Evolutionary conservation across 2,797 vertebrate species (phyloP).

Genomic region (Melanotaenia trifasciata): DNA sequence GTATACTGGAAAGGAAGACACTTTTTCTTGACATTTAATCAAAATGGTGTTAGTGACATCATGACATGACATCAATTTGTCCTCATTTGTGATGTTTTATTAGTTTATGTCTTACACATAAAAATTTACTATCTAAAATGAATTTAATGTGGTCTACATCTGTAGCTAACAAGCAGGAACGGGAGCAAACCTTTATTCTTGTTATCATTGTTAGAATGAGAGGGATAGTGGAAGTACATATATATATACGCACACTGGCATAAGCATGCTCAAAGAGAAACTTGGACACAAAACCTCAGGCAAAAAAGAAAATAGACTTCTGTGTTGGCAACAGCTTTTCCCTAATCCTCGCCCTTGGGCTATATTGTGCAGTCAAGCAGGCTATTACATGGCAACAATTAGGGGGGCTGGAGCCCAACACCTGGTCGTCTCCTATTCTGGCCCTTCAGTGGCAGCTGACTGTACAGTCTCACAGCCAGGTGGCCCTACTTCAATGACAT

Average conservation of each 20-base stretch:
- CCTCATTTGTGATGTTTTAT: background rate
- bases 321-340: conserved; percentile 86
- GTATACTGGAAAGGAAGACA: background rate
- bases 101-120: background rate
- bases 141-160: background rate
- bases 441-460: conserved; percentile 92
- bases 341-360: conserved; percentile 87
- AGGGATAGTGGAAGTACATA: conserved; percentile 33
- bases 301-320: conserved; percentile 80
- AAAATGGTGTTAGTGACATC: conserved; percentile 9
- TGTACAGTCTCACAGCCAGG: conserved; percentile 91
- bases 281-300: conserved; percentile 62
- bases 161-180: conserved; percentile 10
- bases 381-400: conserved; percentile 92
- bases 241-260: conserved; percentile 48
- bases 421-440: conserved; percentile 89
- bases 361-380: conserved; percentile 90
- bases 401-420: conserved; percentile 87
- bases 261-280: conserved; percentile 42
- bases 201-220: conserved; percentile 30
- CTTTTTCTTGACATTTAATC: background rate
- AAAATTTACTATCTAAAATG: conserved; percentile 14
- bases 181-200: conserved; percentile 25
- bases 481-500: conserved; percentile 93
- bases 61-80: conserved; percentile 11